These are phyloP conservation scores for Phasianus colchicus DNA, from an alignment of 2,113 vertebrate genomes.

Conservation along the genomic window DNA sequence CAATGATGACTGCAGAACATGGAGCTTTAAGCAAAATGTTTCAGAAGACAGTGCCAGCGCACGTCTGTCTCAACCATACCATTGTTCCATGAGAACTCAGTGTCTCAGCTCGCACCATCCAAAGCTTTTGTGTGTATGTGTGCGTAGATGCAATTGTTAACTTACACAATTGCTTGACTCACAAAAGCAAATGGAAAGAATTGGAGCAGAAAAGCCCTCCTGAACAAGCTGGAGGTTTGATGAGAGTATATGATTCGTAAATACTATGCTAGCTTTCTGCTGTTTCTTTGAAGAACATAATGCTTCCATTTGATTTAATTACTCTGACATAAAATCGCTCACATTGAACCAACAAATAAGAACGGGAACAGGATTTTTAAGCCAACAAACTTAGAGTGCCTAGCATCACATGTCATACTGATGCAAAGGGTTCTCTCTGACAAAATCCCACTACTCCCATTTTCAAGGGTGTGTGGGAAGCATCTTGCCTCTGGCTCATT, in stretches of 20 bases:
- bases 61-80: background rate
- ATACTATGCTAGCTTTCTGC: background rate
- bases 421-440: background rate
- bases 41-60: background rate
- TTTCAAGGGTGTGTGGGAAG: background rate
- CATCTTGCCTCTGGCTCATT: background rate
- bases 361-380: background rate
- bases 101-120: background rate
- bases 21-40: background rate
- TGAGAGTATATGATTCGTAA: background rate
- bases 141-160: background rate
- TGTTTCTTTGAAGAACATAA: background rate
- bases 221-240: background rate
- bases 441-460: background rate
- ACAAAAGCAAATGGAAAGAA: background rate
- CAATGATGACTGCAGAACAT: accelerated
- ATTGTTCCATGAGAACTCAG: background rate
- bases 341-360: background rate
- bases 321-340: background rate
- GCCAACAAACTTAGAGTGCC: background rate
- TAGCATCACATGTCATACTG: background rate
- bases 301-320: background rate
- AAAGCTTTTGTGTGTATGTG: background rate
- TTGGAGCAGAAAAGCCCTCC: constrained; percentile 8
- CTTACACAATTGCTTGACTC: background rate